A percentile compares a stretch with the other conserved stretches of the same genome.
Evolutionary conservation across 2,113 vertebrate species (phyloP).

Genomic region (Corythornis madagascariensis): DNA sequence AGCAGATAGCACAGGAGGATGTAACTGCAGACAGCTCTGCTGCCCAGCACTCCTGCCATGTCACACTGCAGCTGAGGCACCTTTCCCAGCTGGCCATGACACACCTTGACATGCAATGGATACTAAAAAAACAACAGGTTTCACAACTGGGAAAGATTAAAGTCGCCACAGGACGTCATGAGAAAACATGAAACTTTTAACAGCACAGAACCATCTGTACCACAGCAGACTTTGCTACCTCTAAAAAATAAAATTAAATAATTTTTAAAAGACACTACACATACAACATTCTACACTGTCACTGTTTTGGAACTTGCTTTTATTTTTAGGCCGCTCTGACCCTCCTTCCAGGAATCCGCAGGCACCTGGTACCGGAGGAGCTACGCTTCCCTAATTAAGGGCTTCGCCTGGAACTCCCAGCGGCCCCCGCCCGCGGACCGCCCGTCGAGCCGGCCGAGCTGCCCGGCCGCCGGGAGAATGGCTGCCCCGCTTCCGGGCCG

Average conservation of each 20-base stretch:
- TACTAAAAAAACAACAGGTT: not conserved
- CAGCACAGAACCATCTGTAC: not conserved
- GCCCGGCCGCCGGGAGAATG: not conserved
- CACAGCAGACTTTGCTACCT: not conserved
- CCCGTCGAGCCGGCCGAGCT: too few relatives aligned
- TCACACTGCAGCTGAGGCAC: not conserved
- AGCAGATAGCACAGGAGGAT: not conserved
- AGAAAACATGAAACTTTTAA: not conserved
- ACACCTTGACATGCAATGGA: fast-evolving
- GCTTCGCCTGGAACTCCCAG: not conserved
- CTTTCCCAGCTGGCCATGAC: not conserved
- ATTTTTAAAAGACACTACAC: fast-evolving
- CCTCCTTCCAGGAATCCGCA: not conserved
- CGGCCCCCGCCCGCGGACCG: too few relatives aligned
- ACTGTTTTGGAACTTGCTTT: not conserved
- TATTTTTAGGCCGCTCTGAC: not conserved
- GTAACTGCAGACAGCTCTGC: not conserved
- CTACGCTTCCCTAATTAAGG: fast-evolving
- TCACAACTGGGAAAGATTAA: not conserved
- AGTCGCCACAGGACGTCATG: fast-evolving
- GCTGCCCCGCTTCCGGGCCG: not conserved
- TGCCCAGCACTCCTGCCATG: too few relatives aligned
- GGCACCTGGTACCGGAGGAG: not conserved
- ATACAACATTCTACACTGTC: not conserved
- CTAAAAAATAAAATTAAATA: too few relatives aligned